Conservation (phyloP, 2,888 invertebrate species). For the Chrysomela aeneicollis region DNA sequence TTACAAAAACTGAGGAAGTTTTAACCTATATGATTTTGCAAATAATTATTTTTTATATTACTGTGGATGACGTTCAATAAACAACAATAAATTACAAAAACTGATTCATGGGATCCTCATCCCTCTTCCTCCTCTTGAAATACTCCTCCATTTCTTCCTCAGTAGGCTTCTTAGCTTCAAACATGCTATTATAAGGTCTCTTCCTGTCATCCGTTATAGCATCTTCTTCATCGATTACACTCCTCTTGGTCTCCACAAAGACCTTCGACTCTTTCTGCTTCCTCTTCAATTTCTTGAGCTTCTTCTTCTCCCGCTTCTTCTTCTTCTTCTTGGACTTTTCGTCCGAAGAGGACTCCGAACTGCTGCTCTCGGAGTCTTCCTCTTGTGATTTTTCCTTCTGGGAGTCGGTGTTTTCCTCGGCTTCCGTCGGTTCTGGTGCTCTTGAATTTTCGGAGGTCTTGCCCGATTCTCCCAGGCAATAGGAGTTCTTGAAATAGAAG, state of each 20-base stretch:
- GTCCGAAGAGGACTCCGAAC: constrained; percentile 35
- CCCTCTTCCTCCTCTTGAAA: constrained; percentile 81
- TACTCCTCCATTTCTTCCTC: constrained; percentile 95
- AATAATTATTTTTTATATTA: too few species aligned
- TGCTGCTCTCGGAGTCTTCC: constrained; percentile 39
- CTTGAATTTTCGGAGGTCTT: constrained; percentile 46
- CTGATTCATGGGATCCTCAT: constrained; percentile 94
- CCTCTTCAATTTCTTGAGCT: constrained; percentile 56
- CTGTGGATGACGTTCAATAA: too few species aligned
- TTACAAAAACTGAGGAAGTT: too few species aligned
- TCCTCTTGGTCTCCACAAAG: background rate
- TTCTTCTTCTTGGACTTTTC: constrained; percentile 58
- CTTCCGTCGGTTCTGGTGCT: constrained; percentile 27
- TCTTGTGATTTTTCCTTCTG: constrained; percentile 33
- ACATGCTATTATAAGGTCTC: constrained; percentile 92
- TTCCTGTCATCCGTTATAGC: constrained; percentile 86
- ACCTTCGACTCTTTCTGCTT: constrained; percentile 64
- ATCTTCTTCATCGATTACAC: constrained; percentile 7
- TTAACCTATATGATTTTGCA: background rate
- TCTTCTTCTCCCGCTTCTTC: constrained; percentile 61
- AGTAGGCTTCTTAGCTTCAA: constrained; percentile 82
- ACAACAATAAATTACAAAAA: constrained; percentile 47
- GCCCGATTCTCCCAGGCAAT: constrained; percentile 84
- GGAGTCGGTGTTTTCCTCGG: constrained; percentile 47
- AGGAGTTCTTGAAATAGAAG: constrained; percentile 72